Conservation (phyloP, 2,113 vertebrate species). For the Acanthochromis polyacanthus region DNA sequence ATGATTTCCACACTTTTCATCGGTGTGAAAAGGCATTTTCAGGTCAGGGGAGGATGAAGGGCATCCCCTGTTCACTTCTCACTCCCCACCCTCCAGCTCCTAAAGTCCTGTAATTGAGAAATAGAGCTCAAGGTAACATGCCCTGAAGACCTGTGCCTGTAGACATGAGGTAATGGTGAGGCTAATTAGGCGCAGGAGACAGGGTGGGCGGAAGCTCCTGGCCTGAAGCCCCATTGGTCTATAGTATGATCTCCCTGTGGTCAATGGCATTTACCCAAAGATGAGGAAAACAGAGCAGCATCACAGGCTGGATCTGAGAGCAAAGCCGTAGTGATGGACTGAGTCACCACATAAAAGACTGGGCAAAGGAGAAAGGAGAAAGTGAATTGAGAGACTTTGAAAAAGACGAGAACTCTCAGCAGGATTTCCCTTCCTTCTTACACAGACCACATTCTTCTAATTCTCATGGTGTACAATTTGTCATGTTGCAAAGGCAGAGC, state of each 20-base stretch:
- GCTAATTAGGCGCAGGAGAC: slow-evolving; percentile 69
- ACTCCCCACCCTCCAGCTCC: not conserved
- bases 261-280: slow-evolving; percentile 65
- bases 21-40: slow-evolving; percentile 46
- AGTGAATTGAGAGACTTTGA: slow-evolving; percentile 43
- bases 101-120: slow-evolving; percentile 60
- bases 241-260: slow-evolving; percentile 46
- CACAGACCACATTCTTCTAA: slow-evolving; percentile 47
- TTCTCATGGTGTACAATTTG: slow-evolving; percentile 54
- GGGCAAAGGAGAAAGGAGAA: slow-evolving; percentile 39
- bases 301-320: slow-evolving; percentile 40
- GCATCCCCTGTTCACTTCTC: slow-evolving; percentile 50
- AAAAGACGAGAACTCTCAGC: slow-evolving; percentile 63
- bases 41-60: slow-evolving; percentile 30
- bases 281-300: slow-evolving; percentile 73
- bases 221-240: slow-evolving; percentile 62
- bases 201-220: slow-evolving; percentile 61
- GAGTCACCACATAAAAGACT: slow-evolving; percentile 73
- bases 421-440: slow-evolving; percentile 45
- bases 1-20: slow-evolving; percentile 63
- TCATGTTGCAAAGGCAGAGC: slow-evolving; percentile 44
- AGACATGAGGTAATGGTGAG: slow-evolving; percentile 80
- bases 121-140: slow-evolving; percentile 68
- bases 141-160: slow-evolving; percentile 62
- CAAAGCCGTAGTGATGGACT: slow-evolving; percentile 50